Evolutionary conservation across 1,140 invertebrate species (phyloP).

Genomic region (Eciton burchellii): DNA sequence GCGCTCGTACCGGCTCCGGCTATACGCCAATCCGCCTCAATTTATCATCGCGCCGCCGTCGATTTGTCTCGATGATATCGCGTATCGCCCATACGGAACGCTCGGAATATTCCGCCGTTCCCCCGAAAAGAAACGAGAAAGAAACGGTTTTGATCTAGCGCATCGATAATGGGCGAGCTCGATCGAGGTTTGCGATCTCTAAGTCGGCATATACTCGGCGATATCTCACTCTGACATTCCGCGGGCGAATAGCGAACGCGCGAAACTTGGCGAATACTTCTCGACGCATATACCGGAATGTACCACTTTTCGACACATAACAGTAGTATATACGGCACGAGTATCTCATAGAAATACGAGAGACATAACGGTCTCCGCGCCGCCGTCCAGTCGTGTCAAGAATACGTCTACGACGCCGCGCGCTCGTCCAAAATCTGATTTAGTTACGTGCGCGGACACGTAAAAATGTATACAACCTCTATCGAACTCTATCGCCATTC

Average conservation of each 20-base stretch:
- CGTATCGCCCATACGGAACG: too few relatives aligned
- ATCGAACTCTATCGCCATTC: background rate
- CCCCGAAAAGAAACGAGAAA: too few relatives aligned
- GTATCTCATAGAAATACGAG: background rate
- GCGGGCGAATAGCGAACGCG: background rate
- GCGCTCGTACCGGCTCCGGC: too few relatives aligned
- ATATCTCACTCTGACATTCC: background rate
- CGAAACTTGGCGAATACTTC: slow-evolving; percentile 35
- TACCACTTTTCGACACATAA: slow-evolving; percentile 58
- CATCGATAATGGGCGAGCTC: too few relatives aligned
- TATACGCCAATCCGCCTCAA: too few relatives aligned
- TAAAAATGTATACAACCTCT: background rate
- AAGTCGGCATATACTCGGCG: background rate
- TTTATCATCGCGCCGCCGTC: too few relatives aligned
- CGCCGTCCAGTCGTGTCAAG: slow-evolving; percentile 37
- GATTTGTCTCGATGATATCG: too few relatives aligned
- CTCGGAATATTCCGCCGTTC: too few relatives aligned
- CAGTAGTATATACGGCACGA: slow-evolving; percentile 38
- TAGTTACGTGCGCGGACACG: slow-evolving; percentile 32
- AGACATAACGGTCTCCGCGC: background rate
- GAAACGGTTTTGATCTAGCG: too few relatives aligned
- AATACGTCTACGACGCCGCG: slow-evolving; percentile 13
- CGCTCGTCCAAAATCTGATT: slow-evolving; percentile 54
- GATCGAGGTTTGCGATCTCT: too few relatives aligned
- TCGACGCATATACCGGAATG: slow-evolving; percentile 39